phyloP scores from a whole-genome alignment of 2,797 vertebrate species.

The Ciconia nigra region DNA sequence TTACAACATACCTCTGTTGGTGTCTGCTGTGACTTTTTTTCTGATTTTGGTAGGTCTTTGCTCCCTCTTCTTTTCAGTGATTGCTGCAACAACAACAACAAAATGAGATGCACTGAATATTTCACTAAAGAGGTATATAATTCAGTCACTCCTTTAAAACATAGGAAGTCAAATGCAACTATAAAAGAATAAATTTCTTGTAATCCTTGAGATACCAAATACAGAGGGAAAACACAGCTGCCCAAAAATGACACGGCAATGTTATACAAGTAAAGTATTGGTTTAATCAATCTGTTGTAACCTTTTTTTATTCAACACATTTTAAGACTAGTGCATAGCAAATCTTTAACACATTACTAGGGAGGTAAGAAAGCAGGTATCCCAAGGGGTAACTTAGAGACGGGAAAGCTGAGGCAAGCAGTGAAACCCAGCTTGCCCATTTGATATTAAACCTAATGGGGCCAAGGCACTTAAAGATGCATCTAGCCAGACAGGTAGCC shows the following conservation, averaged over 20 bases:
- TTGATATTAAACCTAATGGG: not conserved
- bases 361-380: not conserved
- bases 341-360: not conserved
- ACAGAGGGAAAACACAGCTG: not conserved
- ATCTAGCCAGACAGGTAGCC: not conserved
- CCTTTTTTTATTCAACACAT: not conserved
- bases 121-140: not conserved
- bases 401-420: not conserved
- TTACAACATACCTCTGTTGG: constrained; percentile 85
- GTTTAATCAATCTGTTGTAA: not conserved
- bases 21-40: constrained; percentile 88
- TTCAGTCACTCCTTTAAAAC: not conserved
- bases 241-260: not conserved
- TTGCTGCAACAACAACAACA: constrained; percentile 80
- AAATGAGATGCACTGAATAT: not conserved
- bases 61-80: constrained; percentile 95
- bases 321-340: not conserved
- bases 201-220: not conserved
- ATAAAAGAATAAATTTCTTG: not conserved
- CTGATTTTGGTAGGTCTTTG: constrained; percentile 90
- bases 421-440: not conserved
- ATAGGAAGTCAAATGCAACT: not conserved
- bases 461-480: not conserved
- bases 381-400: not conserved
- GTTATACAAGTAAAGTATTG: not conserved